These are phyloP conservation scores for Xenus cinereus DNA, from an alignment of 2,113 vertebrate genomes.

Conservation along the genomic window DNA sequence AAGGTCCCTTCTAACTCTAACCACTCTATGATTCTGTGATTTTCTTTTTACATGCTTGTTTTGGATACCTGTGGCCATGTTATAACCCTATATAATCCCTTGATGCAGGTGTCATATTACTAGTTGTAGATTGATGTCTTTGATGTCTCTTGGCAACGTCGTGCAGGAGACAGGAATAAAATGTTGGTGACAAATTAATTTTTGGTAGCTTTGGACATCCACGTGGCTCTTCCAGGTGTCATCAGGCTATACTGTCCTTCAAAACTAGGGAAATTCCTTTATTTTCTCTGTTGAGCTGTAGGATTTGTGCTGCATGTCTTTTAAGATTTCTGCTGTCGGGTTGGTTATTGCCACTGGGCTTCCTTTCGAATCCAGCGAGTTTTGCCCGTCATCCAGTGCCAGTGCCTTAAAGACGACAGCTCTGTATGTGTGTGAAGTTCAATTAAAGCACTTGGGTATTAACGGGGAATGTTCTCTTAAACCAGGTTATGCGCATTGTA, in stretches of 20 bases:
- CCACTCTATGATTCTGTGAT: no score
- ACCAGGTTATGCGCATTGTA: constrained; percentile 97
- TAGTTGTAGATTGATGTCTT: not conserved
- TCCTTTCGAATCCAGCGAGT: not conserved
- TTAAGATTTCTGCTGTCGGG: not conserved
- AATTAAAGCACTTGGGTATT: not conserved
- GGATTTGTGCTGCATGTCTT: not conserved
- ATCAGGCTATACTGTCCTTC: not conserved
- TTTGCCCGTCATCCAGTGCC: not conserved
- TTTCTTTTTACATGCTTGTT: not conserved
- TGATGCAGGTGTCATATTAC: not conserved
- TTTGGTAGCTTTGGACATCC: not conserved
- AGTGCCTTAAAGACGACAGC: not conserved
- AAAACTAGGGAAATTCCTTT: not conserved
- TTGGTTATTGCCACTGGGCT: not conserved
- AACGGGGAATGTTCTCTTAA: not conserved
- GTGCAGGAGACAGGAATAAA: not conserved
- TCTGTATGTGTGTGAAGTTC: not conserved
- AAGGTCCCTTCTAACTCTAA: no score
- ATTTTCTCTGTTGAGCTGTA: not conserved
- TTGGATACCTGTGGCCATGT: not conserved
- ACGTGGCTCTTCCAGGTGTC: not conserved
- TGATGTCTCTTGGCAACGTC: not conserved
- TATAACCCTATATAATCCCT: not conserved
- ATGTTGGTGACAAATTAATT: not conserved